Percentiles rank a stretch among this genome's conserved stretches.
Evolutionary conservation across 92 coral and sea anemone genomes (phyloP).

Genomic region (Bergia puertoricense): DNA sequence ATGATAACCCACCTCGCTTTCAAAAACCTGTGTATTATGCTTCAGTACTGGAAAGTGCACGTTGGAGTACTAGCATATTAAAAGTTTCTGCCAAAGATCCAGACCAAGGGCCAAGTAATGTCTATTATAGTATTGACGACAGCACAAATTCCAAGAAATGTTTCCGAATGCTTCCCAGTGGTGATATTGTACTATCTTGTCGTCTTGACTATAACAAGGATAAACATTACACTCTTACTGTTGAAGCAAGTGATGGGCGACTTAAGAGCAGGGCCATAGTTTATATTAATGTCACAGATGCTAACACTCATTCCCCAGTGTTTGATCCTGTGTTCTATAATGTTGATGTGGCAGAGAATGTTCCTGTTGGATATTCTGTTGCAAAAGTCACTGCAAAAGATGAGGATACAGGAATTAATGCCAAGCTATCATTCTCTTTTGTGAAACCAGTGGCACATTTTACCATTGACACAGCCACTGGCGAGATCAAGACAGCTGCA

Average conservation of each 20-base stretch:
- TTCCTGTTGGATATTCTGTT: conserved; percentile 67
- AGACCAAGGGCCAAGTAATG: conserved; percentile 69
- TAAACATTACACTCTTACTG: conserved; percentile 60
- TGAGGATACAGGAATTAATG: conserved; percentile 85
- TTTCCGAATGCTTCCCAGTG: conserved; percentile 73
- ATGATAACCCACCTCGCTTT: conserved; percentile 94
- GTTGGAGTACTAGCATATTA: conserved; percentile 60
- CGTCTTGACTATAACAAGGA: conserved; percentile 72
- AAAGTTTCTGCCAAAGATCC: conserved; percentile 83
- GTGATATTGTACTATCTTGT: conserved; percentile 75
- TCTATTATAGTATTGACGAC: conserved; percentile 62
- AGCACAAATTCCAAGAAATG: conserved; percentile 61
- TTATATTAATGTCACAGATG: conserved; percentile 76
- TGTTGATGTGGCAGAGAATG: conserved; percentile 66
- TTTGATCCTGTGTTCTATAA: conserved; percentile 66
- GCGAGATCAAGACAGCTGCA: conserved; percentile 67
- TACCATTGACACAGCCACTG: conserved; percentile 64
- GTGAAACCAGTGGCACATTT: conserved; percentile 59
- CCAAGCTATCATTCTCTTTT: conserved; percentile 80
- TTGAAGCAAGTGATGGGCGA: conserved; percentile 83
- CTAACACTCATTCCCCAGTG: conserved; percentile 85
- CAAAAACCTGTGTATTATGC: conserved; percentile 62
- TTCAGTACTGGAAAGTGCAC: conserved; percentile 71
- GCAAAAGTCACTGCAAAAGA: conserved; percentile 77
- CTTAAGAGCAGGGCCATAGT: conserved; percentile 75